A percentile compares a stretch with the other conserved stretches of the same genome.
phyloP scores from a whole-genome alignment of 2,888 invertebrate species.

The Drosophila parthenogenetica region DNA sequence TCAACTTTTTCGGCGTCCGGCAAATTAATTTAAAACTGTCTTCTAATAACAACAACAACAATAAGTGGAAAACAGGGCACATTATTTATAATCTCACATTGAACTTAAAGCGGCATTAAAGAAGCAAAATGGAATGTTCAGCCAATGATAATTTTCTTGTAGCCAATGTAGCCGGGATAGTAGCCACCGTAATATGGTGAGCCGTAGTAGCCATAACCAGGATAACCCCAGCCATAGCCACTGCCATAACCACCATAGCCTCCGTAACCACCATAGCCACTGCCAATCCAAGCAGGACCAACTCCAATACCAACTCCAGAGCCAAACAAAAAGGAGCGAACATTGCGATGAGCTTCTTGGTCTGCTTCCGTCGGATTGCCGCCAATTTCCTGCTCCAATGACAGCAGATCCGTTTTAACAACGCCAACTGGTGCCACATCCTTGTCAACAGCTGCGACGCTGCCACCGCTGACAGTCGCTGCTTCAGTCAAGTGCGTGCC shows the following conservation, averaged over 20 bases:
- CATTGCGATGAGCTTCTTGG: constrained; percentile 31
- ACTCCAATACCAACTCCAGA: constrained; percentile 38
- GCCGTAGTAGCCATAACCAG: constrained; percentile 46
- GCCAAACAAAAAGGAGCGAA: constrained; percentile 56
- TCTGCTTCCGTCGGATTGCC: constrained; percentile 55
- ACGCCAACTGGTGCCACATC: constrained; percentile 74
- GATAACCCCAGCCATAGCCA: constrained; percentile 49
- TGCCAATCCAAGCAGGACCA: constrained; percentile 47
- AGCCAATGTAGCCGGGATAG: constrained; percentile 63
- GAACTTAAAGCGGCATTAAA: constrained; percentile 32
- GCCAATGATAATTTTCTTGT: constrained; percentile 64
- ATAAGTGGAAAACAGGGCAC: constrained; percentile 31
- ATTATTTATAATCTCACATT: constrained; percentile 76
- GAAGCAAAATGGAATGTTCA: constrained; percentile 19
- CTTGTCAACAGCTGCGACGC: constrained; percentile 68
- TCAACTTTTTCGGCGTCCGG: constrained; percentile 71
- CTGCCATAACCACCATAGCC: constrained; percentile 37
- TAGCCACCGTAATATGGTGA: constrained; percentile 52
- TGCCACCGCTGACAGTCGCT: constrained; percentile 40
- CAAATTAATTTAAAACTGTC: constrained; percentile 79
- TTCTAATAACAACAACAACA: constrained; percentile 56
- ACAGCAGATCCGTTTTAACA: constrained; percentile 77
- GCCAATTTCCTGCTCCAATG: constrained; percentile 76
- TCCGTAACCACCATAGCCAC: constrained; percentile 37
- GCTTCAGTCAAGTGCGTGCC: constrained; percentile 61